These are phyloP conservation scores for Hippocampus abdominalis DNA, from an alignment of 2,113 vertebrate species.

Conservation along the genomic window DNA sequence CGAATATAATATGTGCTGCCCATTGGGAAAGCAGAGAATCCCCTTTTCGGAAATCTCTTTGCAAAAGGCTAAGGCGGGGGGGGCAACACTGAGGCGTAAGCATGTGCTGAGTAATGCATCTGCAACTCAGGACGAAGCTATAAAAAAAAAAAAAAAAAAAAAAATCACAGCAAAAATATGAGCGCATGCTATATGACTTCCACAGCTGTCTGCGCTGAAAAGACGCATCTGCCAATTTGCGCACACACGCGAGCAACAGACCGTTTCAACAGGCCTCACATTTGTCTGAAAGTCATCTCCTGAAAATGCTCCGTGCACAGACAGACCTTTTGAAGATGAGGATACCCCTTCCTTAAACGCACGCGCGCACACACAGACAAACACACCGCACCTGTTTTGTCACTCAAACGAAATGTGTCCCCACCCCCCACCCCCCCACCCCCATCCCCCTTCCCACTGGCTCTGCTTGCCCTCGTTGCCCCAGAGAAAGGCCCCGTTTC, in stretches of 20 bases:
- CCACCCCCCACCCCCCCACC: background rate
- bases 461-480: conserved; percentile 19
- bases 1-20: background rate
- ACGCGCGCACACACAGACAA: conserved; percentile 17
- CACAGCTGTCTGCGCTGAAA: conserved; percentile 47
- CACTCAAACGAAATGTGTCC: conserved; percentile 45
- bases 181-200: conserved; percentile 37
- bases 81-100: background rate
- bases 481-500: conserved; percentile 52
- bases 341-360: conserved; percentile 19
- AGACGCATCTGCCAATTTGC: conserved; percentile 18
- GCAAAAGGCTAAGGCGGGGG: background rate
- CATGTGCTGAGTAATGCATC: background rate
- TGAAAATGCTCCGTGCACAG: conserved; percentile 9
- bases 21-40: background rate
- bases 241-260: background rate
- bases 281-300: conserved; percentile 35
- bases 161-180: conserved; percentile 32
- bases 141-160: background rate
- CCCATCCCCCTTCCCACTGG: background rate
- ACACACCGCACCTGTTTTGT: conserved; percentile 57
- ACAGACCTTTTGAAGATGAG: conserved; percentile 5
- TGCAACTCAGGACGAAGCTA: conserved; percentile 10
- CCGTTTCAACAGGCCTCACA: conserved; percentile 17
- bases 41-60: background rate